Percentiles rank a stretch among this genome's conserved stretches.
These are phyloP conservation scores for Cheilosia variabilis DNA, from an alignment of 2,888 invertebrate species.

Conservation along the genomic window DNA sequence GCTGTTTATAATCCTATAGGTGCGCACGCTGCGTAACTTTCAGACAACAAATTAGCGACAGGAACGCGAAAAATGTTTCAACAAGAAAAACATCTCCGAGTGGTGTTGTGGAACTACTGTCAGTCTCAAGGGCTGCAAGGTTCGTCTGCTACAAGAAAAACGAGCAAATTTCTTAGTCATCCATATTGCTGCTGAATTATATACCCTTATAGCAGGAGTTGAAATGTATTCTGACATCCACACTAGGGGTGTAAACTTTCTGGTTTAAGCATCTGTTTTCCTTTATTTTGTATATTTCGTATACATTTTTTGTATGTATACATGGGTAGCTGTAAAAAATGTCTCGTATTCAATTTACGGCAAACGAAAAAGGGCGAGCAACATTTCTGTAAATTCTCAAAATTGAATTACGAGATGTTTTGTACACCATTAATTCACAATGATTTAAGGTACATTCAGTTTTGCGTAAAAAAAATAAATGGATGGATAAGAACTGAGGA, in stretches of 20 bases:
- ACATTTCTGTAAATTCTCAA: slow-evolving; percentile 34
- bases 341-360: slow-evolving; percentile 29
- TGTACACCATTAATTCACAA: slow-evolving; percentile 35
- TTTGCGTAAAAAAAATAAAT: slow-evolving; percentile 14
- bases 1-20: slow-evolving; percentile 7
- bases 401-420: slow-evolving; percentile 26
- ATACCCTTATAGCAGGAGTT: slow-evolving; percentile 2
- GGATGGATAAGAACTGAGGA: neutral
- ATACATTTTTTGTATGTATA: neutral
- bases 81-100: slow-evolving; percentile 1
- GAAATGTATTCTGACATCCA: neutral
- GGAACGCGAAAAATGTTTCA: slow-evolving; percentile 45
- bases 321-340: neutral
- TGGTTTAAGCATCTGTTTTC: slow-evolving; percentile 25
- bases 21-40: slow-evolving; percentile 27
- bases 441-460: slow-evolving; percentile 31
- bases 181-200: slow-evolving; percentile 28
- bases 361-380: neutral
- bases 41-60: slow-evolving; percentile 46
- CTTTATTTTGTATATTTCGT: slow-evolving; percentile 14
- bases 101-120: slow-evolving; percentile 26
- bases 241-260: slow-evolving; percentile 8
- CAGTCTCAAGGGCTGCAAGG: slow-evolving; percentile 9
- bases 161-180: slow-evolving; percentile 16
- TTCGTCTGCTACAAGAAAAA: neutral